A percentile compares a stretch with the other conserved stretches of the same genome.
These are phyloP conservation scores for Chrysina gloriosa DNA, from an alignment of 2,888 invertebrate species.

Conservation along the genomic window DNA sequence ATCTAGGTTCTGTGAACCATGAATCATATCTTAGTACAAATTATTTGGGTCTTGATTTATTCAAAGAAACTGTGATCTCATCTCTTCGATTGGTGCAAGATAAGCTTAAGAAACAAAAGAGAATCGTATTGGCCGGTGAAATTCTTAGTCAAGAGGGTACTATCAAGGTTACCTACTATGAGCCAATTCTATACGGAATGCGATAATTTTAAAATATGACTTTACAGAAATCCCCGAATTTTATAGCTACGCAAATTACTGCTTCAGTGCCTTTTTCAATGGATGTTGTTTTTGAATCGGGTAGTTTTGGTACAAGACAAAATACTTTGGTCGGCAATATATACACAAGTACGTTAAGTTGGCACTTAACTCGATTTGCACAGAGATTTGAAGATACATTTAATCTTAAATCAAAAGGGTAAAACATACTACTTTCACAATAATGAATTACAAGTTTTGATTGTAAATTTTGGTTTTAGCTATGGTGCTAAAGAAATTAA, in stretches of 20 bases:
- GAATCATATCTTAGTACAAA: conserved; percentile 80
- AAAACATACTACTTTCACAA: neutral
- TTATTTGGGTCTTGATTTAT: conserved; percentile 75
- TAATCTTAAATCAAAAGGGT: conserved; percentile 74
- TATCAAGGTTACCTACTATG: conserved; percentile 56
- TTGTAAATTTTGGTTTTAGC: no score
- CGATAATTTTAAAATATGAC: conserved; percentile 1
- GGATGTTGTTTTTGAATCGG: conserved; percentile 87
- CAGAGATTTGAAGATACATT: conserved; percentile 86
- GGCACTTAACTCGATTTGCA: conserved; percentile 75
- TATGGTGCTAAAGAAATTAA: conserved; percentile 73
- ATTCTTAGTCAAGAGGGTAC: conserved; percentile 65
- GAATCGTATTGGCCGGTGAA: conserved; percentile 74
- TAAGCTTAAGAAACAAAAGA: conserved; percentile 66
- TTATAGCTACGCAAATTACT: conserved; percentile 81
- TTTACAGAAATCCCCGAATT: conserved; percentile 73
- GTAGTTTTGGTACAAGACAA: conserved; percentile 71
- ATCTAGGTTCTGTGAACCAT: conserved; percentile 72
- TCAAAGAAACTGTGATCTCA: conserved; percentile 81
- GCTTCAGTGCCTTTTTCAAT: conserved; percentile 83
- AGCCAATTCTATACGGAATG: no score
- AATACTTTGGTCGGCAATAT: conserved; percentile 71
- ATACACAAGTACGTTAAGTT: conserved; percentile 74
- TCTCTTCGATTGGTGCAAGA: conserved; percentile 74
- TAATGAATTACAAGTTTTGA: no score